Base-by-base conservation (phyloP, 2,797 vertebrate species). In the Meda fulgida region DNA sequence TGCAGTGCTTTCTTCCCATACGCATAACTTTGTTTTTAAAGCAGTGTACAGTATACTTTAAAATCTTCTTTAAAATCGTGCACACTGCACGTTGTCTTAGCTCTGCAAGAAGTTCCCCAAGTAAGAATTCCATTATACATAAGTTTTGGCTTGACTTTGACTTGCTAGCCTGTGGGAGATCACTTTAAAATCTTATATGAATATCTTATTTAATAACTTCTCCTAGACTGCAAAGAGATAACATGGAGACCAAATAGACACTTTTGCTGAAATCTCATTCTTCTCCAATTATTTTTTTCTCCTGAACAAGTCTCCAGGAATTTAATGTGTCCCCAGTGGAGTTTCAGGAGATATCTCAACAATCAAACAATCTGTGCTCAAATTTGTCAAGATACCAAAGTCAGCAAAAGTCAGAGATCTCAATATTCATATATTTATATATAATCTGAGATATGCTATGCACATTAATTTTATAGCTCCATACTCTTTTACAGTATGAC, bases 161-260 rank as follows among this genome's bases (percentile, higher is more conserved):
- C 16, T 51, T 14, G 7, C 46, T 2, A 21, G 10, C 29, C 48
- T 53, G 5, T 34, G 19, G 29, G 5, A 77, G 19, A 34, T 77
- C 7, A 19, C 73, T 55, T 77, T 36, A 58, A 36, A 76, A 77
- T 58, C 21, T n/a, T 55, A 38, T 38, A 75, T 75, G 26, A 53
- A 75, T 34, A n/a, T 13, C 73, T 8, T 10, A 16, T 18, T 40
- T n/a, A n/a, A 43, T 14, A 38, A n/a, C 55, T 26, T 77, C 21
- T 36, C 7, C 9, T 58, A 58, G 34, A 55, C 21, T 38, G 2
- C 13, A 77, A 26, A 38, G 14, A 38, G 34, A 77, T 5, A 58
- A n/a, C 6, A 77, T 9, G 3, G 34, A 38, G 29, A 75, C 10
- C 19, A 75, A 51, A 51, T 4, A 72, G 31, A 38, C 11, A 38